Evolutionary conservation across 2,797 vertebrate species (phyloP), one percentile per base, ranked within the genome.

Genomic region (Monodelphis domestica): DNA sequence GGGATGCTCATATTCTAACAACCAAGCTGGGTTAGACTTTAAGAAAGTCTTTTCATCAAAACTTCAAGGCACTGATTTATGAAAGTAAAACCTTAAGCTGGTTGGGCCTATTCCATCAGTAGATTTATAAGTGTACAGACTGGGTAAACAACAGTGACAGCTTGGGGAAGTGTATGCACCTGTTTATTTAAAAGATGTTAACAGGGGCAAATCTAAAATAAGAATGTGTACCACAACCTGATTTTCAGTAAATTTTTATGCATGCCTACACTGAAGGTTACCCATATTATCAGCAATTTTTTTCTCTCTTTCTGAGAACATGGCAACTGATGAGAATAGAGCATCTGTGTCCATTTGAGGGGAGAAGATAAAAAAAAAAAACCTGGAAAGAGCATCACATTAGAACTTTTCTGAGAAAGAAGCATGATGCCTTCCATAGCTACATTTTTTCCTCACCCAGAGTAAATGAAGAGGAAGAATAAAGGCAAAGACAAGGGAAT

Each of bases 141-240:
- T 98, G 97, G 95, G 97, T 97, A 98, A 98, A 98, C 97, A 98
- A 97, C 97, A 98, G 96, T 97, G 97, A 98, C 98, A 98, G 98
- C 97, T 98, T 98, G 98, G 97, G 97, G 96, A 98, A 98, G 97
- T 97, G 91, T 97, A 97, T 92, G 97, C 98, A 98, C 98, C 98
- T 98, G 98, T 97, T 98, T 98, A 98, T 98, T 98, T 98, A 98
- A 96, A 98, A 98, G 97, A 98, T 90, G 93, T 97, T 98, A 98
- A 98, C 98, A 97, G 97, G 98, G 97, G 97, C 98, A 98, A 97
- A 97, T 97, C 98, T 98, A 98, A 98, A 98, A 98, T 98, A 98
- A 98, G 97, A 98, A 98, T 95, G 92, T 95, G 97, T 95, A 98
- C 96, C 96, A 56, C 97, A 98, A 98, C 97, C 97, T 97, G 97